These are phyloP conservation scores for Lagopus leucura DNA, from an alignment of 2,113 vertebrate species.

Conservation along the genomic window DNA sequence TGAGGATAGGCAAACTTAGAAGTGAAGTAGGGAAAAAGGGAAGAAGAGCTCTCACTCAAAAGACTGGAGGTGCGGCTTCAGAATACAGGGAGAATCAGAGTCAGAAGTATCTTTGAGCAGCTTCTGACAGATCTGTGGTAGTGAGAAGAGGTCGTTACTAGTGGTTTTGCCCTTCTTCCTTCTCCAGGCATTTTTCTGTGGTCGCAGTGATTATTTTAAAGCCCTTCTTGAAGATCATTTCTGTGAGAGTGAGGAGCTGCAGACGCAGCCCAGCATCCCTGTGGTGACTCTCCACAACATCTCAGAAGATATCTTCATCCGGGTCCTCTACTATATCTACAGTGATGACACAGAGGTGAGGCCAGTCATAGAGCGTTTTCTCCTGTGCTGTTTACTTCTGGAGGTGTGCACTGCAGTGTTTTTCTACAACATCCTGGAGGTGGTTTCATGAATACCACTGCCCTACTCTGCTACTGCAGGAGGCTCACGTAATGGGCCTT, in stretches of 20 bases:
- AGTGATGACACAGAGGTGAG: slow-evolving; percentile 92
- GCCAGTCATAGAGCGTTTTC: background rate
- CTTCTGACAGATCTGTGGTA: background rate
- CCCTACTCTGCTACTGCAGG: background rate
- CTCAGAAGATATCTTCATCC: slow-evolving; percentile 88
- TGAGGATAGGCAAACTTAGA: background rate
- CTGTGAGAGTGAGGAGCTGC: slow-evolving; percentile 87
- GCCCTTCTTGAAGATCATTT: slow-evolving; percentile 95
- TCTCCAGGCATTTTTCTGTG: slow-evolving; percentile 93
- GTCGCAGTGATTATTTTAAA: slow-evolving; percentile 97
- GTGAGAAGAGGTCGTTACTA: background rate
- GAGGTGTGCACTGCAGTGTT: background rate
- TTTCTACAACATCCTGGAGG: background rate
- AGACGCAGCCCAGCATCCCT: slow-evolving; percentile 86
- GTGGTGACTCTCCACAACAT: slow-evolving; percentile 90
- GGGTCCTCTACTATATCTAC: slow-evolving; percentile 93
- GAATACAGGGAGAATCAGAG: background rate
- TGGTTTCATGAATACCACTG: background rate
- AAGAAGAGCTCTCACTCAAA: background rate
- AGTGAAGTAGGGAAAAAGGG: background rate
- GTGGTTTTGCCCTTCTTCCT: background rate
- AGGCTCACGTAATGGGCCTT: background rate
- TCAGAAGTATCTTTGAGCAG: background rate
- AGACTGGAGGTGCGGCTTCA: background rate
- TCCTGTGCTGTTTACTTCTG: background rate